These are phyloP conservation scores for Bothrops jararaca DNA, from an alignment of 2,113 vertebrate species.

Conservation along the genomic window DNA sequence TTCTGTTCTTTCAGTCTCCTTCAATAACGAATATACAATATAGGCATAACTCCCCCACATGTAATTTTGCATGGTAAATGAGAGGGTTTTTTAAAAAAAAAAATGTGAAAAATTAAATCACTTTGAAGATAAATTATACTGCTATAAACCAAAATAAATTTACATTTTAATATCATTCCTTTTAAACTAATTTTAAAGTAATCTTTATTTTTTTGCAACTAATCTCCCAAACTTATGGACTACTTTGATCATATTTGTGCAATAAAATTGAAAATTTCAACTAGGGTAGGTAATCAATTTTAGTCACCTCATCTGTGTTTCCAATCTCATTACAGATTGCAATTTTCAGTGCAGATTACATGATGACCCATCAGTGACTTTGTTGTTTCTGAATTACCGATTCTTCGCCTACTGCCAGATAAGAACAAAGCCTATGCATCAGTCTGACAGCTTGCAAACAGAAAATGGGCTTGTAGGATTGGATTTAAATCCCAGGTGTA, in stretches of 20 bases:
- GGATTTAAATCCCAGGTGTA: constrained; percentile 88
- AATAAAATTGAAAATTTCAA: constrained; percentile 78
- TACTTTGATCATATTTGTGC: constrained; percentile 72
- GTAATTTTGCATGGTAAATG: constrained; percentile 32
- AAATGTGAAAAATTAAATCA: constrained; percentile 53
- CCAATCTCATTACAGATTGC: constrained; percentile 79
- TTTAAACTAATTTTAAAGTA: constrained; percentile 72
- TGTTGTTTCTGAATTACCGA: constrained; percentile 81
- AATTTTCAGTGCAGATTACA: constrained; percentile 83
- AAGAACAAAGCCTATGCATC: constrained; percentile 87
- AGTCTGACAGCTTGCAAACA: constrained; percentile 86
- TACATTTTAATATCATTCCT: constrained; percentile 72
- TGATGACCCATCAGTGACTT: constrained; percentile 81
- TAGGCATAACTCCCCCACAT: constrained; percentile 46
- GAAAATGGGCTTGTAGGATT: constrained; percentile 83
- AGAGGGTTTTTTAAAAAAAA: constrained; percentile 46
- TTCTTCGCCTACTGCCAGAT: constrained; percentile 80
- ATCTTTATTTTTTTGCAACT: constrained; percentile 68
- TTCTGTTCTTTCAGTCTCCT: constrained; percentile 24
- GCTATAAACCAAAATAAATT: constrained; percentile 72
- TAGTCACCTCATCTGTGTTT: constrained; percentile 76
- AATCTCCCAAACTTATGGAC: constrained; percentile 68
- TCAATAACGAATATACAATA: constrained; percentile 20
- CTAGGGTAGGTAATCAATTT: constrained; percentile 74
- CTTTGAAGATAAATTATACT: constrained; percentile 56